These are phyloP conservation scores for Acleris holmiana DNA, from an alignment of 2,888 invertebrate species.

Conservation along the genomic window DNA sequence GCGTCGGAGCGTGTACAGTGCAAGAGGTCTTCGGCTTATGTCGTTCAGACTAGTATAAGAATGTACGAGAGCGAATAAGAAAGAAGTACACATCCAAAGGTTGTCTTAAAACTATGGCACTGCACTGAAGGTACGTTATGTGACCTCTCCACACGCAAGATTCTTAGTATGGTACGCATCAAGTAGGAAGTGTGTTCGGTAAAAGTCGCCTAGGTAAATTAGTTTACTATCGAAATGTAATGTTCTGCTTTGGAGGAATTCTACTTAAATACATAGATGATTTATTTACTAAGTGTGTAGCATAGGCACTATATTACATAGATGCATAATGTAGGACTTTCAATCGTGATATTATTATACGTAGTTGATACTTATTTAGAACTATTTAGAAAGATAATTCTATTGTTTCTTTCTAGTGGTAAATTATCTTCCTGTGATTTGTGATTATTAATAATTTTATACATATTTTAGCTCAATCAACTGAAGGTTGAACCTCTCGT, in stretches of 20 bases:
- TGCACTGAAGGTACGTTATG: not conserved
- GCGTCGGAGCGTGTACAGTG: conserved; percentile 30
- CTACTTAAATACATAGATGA: conserved; percentile 22
- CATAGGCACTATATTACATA: conserved; percentile 27
- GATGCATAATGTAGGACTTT: conserved; percentile 53
- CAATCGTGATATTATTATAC: conserved; percentile 68
- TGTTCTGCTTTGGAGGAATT: conserved; percentile 51
- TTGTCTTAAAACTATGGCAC: too few relatives aligned
- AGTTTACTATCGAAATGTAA: conserved; percentile 58
- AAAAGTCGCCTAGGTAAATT: conserved; percentile 63
- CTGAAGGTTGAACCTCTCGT: conserved; percentile 68
- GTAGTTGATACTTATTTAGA: conserved; percentile 55
- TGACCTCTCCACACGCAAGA: conserved; percentile 35
- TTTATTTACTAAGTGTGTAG: conserved; percentile 30
- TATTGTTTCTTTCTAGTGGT: conserved; percentile 68
- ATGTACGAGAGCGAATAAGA: too few relatives aligned
- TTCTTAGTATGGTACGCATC: conserved; percentile 24
- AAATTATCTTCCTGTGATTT: conserved; percentile 79
- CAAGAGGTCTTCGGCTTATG: too few relatives aligned
- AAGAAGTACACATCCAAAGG: too few relatives aligned
- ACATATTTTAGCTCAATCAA: conserved; percentile 75
- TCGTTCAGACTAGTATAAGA: too few relatives aligned
- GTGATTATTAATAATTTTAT: conserved; percentile 79
- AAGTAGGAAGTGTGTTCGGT: conserved; percentile 54
- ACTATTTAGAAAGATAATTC: conserved; percentile 57